Conservation (phyloP, 1,140 invertebrate genomes). For the Rhysida immarginata region DNA sequence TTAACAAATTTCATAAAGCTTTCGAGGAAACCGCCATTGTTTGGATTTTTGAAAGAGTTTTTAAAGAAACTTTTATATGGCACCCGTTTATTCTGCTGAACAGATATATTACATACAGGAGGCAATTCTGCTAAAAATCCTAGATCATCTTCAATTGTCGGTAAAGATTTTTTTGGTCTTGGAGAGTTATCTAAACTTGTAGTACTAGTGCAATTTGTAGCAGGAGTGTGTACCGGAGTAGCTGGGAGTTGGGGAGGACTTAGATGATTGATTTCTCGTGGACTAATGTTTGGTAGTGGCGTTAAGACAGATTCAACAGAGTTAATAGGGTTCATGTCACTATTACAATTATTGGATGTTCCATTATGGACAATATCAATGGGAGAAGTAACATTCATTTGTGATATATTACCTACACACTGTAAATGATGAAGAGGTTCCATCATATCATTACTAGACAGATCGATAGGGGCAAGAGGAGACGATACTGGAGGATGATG, state of each 20-base stretch:
- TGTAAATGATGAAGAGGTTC: neutral
- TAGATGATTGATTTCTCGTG: neutral
- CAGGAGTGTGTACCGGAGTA: neutral
- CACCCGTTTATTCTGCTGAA: constrained; percentile 8
- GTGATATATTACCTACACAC: neutral
- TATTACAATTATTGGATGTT: too few species aligned
- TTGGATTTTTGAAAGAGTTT: neutral
- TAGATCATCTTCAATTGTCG: constrained; percentile 16
- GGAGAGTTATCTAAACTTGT: neutral
- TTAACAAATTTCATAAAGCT: constrained; percentile 17
- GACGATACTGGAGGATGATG: neutral
- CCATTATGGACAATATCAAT: neutral
- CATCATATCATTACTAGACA: too few species aligned
- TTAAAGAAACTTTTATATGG: constrained; percentile 11
- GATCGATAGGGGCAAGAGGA: neutral
- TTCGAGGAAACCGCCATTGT: constrained; percentile 12
- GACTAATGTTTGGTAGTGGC: neutral
- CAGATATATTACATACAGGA: constrained; percentile 9
- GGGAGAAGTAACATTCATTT: neutral
- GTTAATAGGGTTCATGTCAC: too few species aligned
- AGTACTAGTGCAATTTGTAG: neutral
- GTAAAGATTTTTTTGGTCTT: neutral
- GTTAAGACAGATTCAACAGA: neutral
- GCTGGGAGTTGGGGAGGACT: neutral
- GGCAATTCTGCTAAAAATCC: constrained; percentile 17